Conservation (phyloP, 2,888 invertebrate species). For the Cetonia aurata region DNA sequence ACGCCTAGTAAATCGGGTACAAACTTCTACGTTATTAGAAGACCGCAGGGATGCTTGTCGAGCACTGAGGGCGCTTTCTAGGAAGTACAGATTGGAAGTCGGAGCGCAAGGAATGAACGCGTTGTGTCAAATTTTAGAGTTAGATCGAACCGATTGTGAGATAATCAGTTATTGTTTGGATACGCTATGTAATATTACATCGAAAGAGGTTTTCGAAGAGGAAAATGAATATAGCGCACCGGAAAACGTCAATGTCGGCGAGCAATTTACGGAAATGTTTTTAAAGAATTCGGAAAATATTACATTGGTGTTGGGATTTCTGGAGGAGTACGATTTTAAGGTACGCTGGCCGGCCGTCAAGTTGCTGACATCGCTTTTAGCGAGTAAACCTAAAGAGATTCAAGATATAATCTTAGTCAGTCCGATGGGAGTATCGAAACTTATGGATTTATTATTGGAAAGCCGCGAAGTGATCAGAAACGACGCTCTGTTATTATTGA, state of each 20-base stretch:
- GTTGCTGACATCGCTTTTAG: slow-evolving; percentile 87
- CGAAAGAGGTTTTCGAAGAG: slow-evolving; percentile 83
- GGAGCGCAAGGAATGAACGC: slow-evolving; percentile 94
- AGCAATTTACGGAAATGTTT: slow-evolving; percentile 97
- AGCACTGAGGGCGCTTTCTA: slow-evolving; percentile 90
- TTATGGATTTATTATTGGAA: slow-evolving; percentile 96
- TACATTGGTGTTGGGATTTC: slow-evolving; percentile 80
- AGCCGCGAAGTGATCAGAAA: slow-evolving; percentile 96
- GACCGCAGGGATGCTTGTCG: slow-evolving; percentile 97
- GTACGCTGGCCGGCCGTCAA: slow-evolving; percentile 92
- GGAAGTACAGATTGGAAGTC: slow-evolving; percentile 95
- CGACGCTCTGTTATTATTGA: slow-evolving; percentile 91
- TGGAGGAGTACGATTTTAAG: slow-evolving; percentile 96
- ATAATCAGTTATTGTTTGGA: slow-evolving; percentile 93
- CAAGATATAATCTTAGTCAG: slow-evolving; percentile 90
- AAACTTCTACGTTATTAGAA: slow-evolving; percentile 92
- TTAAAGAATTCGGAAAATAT: slow-evolving; percentile 91
- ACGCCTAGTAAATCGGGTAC: slow-evolving; percentile 90
- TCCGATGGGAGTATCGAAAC: slow-evolving; percentile 97
- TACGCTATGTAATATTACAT: slow-evolving; percentile 91
- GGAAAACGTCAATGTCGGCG: slow-evolving; percentile 78
- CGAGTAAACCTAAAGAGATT: slow-evolving; percentile 87
- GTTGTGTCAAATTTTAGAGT: slow-evolving; percentile 83
- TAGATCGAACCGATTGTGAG: slow-evolving; percentile 91
- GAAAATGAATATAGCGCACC: slow-evolving; percentile 71